These are phyloP conservation scores for Tragopan temminckii DNA, from an alignment of 2,797 vertebrate species.

Conservation along the genomic window DNA sequence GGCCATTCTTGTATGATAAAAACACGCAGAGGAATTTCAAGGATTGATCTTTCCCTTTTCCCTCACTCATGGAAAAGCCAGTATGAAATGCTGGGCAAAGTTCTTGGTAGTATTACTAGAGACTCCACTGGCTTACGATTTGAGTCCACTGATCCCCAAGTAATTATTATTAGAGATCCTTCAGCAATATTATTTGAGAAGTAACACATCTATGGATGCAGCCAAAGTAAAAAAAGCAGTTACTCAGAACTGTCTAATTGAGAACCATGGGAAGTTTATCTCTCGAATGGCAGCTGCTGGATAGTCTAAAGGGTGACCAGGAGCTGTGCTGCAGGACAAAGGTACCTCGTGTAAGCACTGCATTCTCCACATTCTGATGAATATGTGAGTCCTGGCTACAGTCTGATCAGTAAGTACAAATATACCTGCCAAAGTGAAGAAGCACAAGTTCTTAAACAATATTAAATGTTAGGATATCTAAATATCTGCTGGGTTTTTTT, in stretches of 20 bases:
- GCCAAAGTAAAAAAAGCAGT: not conserved
- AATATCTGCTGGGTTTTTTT: not conserved
- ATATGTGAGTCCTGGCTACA: not conserved
- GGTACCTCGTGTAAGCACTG: accelerated
- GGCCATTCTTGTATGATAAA: not conserved
- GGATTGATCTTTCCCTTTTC: not conserved
- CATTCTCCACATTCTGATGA: accelerated
- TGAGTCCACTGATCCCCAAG: not conserved
- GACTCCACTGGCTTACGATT: not conserved
- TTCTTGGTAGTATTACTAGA: not conserved
- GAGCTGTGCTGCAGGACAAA: not conserved
- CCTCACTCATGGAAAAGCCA: not conserved
- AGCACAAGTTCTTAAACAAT: not conserved
- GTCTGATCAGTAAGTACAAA: not conserved
- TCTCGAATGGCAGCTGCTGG: conserved; percentile 41
- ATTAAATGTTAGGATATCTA: not conserved
- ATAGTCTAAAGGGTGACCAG: not conserved
- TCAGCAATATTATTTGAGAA: not conserved
- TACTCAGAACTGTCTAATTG: not conserved
- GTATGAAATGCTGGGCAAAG: not conserved
- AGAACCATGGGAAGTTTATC: not conserved
- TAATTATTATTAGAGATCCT: not conserved
- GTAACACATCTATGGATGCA: not conserved
- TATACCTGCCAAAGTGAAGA: not conserved
- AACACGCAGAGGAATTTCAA: not conserved